These are phyloP conservation scores for Neodontobutis hainanensis DNA, from an alignment of 2,113 vertebrate species.

Conservation along the genomic window DNA sequence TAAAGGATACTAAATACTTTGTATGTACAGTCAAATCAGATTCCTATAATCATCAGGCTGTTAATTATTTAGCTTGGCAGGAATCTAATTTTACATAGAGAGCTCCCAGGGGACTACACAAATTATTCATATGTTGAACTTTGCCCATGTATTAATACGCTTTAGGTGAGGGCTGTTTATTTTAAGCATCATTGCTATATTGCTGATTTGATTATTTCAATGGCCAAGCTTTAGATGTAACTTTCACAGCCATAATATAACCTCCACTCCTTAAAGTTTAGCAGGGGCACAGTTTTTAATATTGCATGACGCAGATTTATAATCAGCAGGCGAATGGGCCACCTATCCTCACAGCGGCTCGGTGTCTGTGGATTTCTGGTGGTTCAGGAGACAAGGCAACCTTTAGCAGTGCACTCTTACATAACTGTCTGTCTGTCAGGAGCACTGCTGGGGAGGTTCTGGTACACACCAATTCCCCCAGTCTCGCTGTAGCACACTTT, in stretches of 20 bases:
- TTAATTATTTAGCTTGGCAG: slow-evolving; percentile 70
- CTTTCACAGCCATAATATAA: slow-evolving; percentile 25
- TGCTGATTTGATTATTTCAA: slow-evolving; percentile 44
- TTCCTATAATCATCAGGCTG: slow-evolving; percentile 41
- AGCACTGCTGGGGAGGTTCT: slow-evolving; percentile 37
- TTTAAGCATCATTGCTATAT: slow-evolving; percentile 41
- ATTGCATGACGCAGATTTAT: slow-evolving; percentile 50
- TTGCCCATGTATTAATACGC: slow-evolving; percentile 64
- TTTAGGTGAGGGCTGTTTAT: slow-evolving; percentile 61
- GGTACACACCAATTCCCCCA: slow-evolving; percentile 37
- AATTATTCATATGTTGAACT: slow-evolving; percentile 69
- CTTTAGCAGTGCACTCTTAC: slow-evolving; percentile 65
- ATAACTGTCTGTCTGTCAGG: slow-evolving; percentile 68
- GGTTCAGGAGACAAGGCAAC: slow-evolving; percentile 64
- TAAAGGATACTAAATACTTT: slow-evolving; percentile 31
- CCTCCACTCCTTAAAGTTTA: slow-evolving; percentile 28
- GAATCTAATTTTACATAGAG: slow-evolving; percentile 64
- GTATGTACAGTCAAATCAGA: slow-evolving; percentile 47
- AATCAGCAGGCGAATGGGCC: slow-evolving; percentile 54
- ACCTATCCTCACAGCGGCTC: slow-evolving; percentile 38
- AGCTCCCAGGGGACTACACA: slow-evolving; percentile 55
- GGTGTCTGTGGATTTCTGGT: slow-evolving; percentile 53
- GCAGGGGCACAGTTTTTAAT: slow-evolving; percentile 38
- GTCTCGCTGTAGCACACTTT: slow-evolving; percentile 30
- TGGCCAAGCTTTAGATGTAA: slow-evolving; percentile 20